Conservation (phyloP, 2,888 invertebrate species). For the Pogonocherus hispidulus region DNA sequence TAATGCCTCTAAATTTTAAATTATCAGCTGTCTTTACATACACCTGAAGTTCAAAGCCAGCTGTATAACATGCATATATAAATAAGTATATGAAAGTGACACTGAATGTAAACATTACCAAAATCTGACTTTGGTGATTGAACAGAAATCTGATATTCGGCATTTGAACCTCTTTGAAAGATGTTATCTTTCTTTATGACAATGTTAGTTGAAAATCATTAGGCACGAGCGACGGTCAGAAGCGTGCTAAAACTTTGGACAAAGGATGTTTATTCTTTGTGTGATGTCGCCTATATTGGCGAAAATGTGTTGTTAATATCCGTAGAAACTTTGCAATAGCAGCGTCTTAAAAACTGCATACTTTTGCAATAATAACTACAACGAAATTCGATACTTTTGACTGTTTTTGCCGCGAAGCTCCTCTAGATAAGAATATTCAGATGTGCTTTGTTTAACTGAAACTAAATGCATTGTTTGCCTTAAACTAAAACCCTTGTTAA, state of each 20-base stretch:
- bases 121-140: background rate
- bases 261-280: constrained; percentile 1
- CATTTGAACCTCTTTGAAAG: background rate
- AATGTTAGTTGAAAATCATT: constrained; percentile 3
- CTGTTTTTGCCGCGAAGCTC: background rate
- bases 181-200: background rate
- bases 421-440: too few species aligned
- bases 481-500: too few species aligned
- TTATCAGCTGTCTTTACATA: background rate
- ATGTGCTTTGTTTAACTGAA: too few species aligned
- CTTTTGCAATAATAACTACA: constrained; percentile 6
- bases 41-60: background rate
- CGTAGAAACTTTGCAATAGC: background rate
- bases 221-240: background rate
- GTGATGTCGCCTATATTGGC: background rate
- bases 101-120: background rate
- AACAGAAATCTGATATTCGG: too few species aligned
- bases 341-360: background rate
- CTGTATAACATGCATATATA: background rate
- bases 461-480: too few species aligned
- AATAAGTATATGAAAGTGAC: background rate
- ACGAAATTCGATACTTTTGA: background rate
- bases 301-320: background rate
- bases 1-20: background rate
- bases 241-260: constrained; percentile 3